Evolutionary conservation across 2,797 vertebrate species (phyloP).

Genomic region (Thamnophis elegans): DNA sequence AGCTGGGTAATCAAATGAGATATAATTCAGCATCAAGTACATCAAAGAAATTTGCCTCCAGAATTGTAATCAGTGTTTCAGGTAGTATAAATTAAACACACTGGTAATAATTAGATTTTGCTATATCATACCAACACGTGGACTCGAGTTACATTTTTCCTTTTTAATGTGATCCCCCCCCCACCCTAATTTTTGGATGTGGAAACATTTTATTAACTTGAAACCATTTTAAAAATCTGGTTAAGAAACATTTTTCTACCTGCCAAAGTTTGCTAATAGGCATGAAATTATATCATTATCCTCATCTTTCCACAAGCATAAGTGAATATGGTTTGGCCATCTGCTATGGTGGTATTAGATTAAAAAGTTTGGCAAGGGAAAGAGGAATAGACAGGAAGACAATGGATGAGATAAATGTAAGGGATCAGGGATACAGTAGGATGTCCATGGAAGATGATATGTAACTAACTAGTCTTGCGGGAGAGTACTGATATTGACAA

Average conservation of each 20-base stretch:
- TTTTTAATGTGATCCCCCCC: neutral
- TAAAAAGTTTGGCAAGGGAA: neutral
- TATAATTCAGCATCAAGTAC: neutral
- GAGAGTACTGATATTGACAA: neutral
- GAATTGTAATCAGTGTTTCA: neutral
- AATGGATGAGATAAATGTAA: neutral
- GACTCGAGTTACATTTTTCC: neutral
- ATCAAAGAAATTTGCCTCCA: neutral
- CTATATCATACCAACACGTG: neutral
- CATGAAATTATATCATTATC: neutral
- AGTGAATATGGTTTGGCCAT: neutral
- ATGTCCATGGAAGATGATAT: neutral
- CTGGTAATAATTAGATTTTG: neutral
- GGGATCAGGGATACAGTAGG: neutral
- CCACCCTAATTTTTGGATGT: no score
- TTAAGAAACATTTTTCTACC: neutral
- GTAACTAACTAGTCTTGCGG: no score
- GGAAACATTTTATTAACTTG: neutral
- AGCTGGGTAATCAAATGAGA: neutral
- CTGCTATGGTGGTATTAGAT: neutral
- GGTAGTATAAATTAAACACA: neutral
- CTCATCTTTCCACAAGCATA: neutral
- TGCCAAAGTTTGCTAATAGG: neutral
- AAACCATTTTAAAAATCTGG: neutral
- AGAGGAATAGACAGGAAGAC: neutral